Conservation (phyloP, 1,140 invertebrate genomes). For the Cyclargus thomasi region DNA sequence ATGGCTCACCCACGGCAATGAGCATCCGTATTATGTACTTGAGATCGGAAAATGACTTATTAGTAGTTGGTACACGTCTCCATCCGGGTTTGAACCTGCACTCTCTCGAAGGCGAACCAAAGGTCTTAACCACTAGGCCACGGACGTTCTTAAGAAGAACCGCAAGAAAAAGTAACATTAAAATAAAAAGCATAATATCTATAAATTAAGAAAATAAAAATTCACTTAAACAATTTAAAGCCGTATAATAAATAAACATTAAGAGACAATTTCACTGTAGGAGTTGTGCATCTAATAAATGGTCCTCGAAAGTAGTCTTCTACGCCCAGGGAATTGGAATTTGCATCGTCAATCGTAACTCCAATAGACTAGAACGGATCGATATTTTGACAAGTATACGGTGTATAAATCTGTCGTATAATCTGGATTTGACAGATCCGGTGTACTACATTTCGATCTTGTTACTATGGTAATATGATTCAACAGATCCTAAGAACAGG, state of each 20-base stretch:
- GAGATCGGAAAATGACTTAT: no score
- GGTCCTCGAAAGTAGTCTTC: background rate
- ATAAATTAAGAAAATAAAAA: background rate
- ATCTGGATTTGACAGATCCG: background rate
- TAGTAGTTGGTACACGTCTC: no score
- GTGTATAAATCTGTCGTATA: background rate
- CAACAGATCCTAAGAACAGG: no score
- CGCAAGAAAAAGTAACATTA: no score
- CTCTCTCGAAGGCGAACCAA: no score
- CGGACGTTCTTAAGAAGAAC: no score
- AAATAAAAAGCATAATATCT: no score
- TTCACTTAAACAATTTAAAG: background rate
- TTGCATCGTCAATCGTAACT: conserved; percentile 8
- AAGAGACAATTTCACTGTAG: background rate
- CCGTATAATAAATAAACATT: background rate
- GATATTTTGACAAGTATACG: conserved; percentile 2
- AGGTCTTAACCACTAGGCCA: no score
- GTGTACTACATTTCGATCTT: conserved; percentile 11
- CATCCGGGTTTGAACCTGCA: no score
- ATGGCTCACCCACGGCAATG: no score
- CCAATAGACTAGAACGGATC: background rate
- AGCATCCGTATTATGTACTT: no score
- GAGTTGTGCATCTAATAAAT: background rate
- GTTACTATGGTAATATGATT: background rate
- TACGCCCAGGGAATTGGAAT: conserved; percentile 4